Conservation (phyloP, 2,888 invertebrate genomes). For the Apoda limacodes region DNA sequence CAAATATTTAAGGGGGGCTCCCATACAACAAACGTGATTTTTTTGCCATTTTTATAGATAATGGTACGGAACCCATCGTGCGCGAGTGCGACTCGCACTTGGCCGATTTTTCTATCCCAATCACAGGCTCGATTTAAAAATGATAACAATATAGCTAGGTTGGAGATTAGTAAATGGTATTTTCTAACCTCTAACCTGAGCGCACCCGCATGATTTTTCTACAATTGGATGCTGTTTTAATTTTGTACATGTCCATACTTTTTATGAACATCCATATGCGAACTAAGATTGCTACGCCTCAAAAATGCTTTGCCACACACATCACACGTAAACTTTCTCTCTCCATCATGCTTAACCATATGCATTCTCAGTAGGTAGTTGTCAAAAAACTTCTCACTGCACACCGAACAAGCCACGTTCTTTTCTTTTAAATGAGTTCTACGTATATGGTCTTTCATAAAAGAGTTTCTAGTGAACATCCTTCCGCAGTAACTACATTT, state of each 20-base stretch:
- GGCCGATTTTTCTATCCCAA: no score
- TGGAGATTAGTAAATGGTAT: no score
- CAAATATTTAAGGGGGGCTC: no score
- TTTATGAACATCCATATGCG: constrained; percentile 66
- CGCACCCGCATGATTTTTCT: no score
- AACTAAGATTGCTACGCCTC: constrained; percentile 68
- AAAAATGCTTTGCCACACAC: constrained; percentile 70
- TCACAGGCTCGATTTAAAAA: no score
- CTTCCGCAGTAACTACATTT: constrained; percentile 48
- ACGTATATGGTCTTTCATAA: constrained; percentile 54
- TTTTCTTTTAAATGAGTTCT: constrained; percentile 59
- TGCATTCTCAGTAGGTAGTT: constrained; percentile 52
- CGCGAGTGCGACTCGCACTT: no score
- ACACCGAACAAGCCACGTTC: constrained; percentile 49
- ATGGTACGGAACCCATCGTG: no score
- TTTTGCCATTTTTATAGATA: no score
- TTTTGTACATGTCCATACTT: constrained; percentile 46
- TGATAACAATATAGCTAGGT: no score
- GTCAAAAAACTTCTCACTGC: constrained; percentile 53
- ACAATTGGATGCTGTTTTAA: no score
- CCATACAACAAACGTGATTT: no score
- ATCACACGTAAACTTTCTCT: constrained; percentile 65
- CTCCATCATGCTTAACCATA: constrained; percentile 65
- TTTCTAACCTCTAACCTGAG: no score
- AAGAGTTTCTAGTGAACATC: constrained; percentile 58